Percentiles rank a stretch among this genome's conserved stretches.
Evolutionary conservation across 2,113 vertebrate species (phyloP).

Genomic region (Chaetodon trifascialis): DNA sequence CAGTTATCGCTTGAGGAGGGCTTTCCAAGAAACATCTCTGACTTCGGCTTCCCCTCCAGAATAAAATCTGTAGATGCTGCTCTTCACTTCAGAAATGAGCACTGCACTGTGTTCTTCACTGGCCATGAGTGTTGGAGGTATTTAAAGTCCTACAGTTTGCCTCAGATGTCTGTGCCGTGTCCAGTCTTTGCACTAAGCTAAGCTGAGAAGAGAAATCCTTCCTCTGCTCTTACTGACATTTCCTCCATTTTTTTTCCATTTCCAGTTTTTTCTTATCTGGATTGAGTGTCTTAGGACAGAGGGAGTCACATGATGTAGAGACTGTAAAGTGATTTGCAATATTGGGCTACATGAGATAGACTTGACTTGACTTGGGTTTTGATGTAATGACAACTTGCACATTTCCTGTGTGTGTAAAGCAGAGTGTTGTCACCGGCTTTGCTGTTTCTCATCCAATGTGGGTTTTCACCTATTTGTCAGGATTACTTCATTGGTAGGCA

Average conservation of each 20-base stretch:
- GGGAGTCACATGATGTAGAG: too few species aligned
- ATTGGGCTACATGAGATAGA: neutral
- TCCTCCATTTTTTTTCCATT: too few species aligned
- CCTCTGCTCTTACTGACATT: too few species aligned
- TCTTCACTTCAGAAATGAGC: constrained; percentile 81
- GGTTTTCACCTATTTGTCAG: fast-evolving
- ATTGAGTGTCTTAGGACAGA: too few species aligned
- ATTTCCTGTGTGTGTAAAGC: constrained; percentile 18
- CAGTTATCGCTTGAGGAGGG: constrained; percentile 85
- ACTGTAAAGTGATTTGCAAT: neutral
- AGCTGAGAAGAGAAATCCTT: too few species aligned
- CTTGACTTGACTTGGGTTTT: neutral
- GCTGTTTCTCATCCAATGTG: neutral
- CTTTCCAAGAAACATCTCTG: constrained; percentile 88
- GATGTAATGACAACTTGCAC: neutral
- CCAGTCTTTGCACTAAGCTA: too few species aligned
- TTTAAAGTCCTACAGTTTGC: neutral
- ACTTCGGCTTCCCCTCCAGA: constrained; percentile 88
- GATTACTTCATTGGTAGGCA: neutral
- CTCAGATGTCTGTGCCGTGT: too few species aligned
- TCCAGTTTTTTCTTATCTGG: too few species aligned
- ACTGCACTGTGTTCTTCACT: constrained; percentile 90
- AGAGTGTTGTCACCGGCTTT: neutral
- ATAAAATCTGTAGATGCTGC: constrained; percentile 89
- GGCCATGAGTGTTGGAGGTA: constrained; percentile 91